Base-by-base conservation (phyloP, 2,888 invertebrate species). In the Ceriagrion tenellum region DNA sequence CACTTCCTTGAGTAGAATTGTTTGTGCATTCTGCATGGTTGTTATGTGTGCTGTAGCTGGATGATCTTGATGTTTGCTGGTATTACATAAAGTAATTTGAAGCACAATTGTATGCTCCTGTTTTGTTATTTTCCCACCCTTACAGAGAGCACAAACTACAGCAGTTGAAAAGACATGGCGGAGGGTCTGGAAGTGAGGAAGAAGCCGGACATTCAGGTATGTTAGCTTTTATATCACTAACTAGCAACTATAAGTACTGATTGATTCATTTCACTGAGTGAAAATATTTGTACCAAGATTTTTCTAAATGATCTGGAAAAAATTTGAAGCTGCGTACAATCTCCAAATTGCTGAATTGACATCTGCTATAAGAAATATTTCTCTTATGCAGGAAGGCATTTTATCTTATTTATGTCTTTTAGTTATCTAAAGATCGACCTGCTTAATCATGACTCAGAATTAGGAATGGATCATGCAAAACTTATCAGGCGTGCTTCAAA, bases 111-210 rank as follows among this genome's bases (percentile, higher is more conserved):
- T 88, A 95, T 95, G 88, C 40, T 56, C 88, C 90, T 88, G 47
- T 90, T 55, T 88, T 95, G 40, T 74, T 47, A 93, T 93, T 93
- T 55, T 93, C 93, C 93, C 35, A 59, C 93, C 47, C 74, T 97
- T 96, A 96, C 96, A 99, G 99, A 97, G 99, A 99, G 96, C 98
- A 98, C 97, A 98, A 98, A 97, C 97, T 97, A 97, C 97, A 97
- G 96, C 98, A 98, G 97, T 98, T 98, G 97, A 98, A 98, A 97
- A 97, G 98, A 96, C 97, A 98, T 96, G 97, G 97, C 95, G 97
- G 97, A 55, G 98, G 98, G 96, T 98, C 98, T 96, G 98, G 98
- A 91, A 98, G 98, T 96, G 98, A 98, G 96, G 98, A 98, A 96
- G 98, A 98, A 96, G 98, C 98, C 63, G 98, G 97, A 26, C 98